Base-by-base conservation (phyloP, 92 coral and sea anemone genomes). In the Epizoanthus rinbou region DNA sequence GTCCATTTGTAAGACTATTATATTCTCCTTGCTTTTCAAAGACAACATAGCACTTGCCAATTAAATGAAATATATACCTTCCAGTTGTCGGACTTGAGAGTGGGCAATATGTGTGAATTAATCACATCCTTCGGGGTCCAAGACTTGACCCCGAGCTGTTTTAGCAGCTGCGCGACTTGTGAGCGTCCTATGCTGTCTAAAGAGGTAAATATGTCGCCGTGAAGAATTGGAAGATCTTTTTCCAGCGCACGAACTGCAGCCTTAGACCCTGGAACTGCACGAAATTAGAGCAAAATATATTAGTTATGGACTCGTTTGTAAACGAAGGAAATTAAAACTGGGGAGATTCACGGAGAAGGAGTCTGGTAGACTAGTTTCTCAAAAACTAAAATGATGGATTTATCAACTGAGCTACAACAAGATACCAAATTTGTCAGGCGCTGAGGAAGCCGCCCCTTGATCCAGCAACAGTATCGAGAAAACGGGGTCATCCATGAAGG, bases 71-170 rank as follows among this genome's bases (percentile, higher is more conserved):
- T 25, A 6, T 63, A 56, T 87, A 93, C 92, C 91, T 92, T 89
- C 92, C 96, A 90, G 53, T 85, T 91, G 43, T 88, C 85, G 14
- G 94, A 91, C 81, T 87, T 86, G 3, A 95, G 76, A 28, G 92
- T 87, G 5, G 97, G 98, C 22, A 95, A 75, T 43, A 95, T 91
- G 73, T 92, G 98, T 33, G 90, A 86, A 81, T 92, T 82, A 43
- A 95, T 87, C 50, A 95, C 86, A 37, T 95, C 98, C 86, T 84
- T 88, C 16, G 98, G 85, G n/a, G 93, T 78, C 87, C 92, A 91
- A 22, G 85, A 84, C 68, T 87, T 95, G 52, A 95, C 97, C 9
- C 96, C 97, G 18, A 95, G 87, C 35, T 88, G 89, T 23, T 87
- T 76, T 33, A 95, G 85, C 41, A 95, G 84, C 56, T 92, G 88